Conservation (phyloP, 2,888 invertebrate genomes). For the Bellardia pandia region DNA sequence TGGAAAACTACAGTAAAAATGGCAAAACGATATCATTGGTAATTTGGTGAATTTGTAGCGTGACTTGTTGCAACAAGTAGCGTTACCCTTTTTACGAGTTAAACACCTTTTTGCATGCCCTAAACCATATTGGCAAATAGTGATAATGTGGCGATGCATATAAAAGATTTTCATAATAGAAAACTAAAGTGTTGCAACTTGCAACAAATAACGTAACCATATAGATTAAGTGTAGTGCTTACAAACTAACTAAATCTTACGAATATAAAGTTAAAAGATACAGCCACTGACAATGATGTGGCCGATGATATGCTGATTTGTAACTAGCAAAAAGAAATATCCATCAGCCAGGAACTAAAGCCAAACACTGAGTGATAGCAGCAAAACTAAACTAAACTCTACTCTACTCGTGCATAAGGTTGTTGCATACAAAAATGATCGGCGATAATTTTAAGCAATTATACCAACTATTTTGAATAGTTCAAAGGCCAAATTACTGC, state of each 20-base stretch:
- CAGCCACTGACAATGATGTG: slow-evolving; percentile 49
- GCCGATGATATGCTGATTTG: slow-evolving; percentile 64
- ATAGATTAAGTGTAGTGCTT: slow-evolving; percentile 29
- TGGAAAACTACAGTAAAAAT: slow-evolving; percentile 1
- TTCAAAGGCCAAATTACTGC: slow-evolving; percentile 73
- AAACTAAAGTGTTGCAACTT: slow-evolving; percentile 43
- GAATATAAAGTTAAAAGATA: slow-evolving; percentile 44
- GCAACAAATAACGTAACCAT: slow-evolving; percentile 11
- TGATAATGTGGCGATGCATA: slow-evolving; percentile 69
- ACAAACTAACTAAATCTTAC: slow-evolving; percentile 25
- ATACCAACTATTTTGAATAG: slow-evolving; percentile 73
- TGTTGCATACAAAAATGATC: slow-evolving; percentile 53
- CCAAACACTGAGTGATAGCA: slow-evolving; percentile 52
- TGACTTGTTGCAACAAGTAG: slow-evolving; percentile 70
- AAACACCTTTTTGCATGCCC: slow-evolving; percentile 57
- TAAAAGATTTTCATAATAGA: slow-evolving; percentile 51
- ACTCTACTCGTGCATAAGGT: slow-evolving; percentile 12
- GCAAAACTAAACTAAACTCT: slow-evolving; percentile 21
- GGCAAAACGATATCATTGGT: slow-evolving; percentile 42
- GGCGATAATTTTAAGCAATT: slow-evolving; percentile 71
- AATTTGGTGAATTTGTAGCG: slow-evolving; percentile 61
- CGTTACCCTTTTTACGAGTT: slow-evolving; percentile 51
- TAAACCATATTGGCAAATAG: slow-evolving; percentile 54
- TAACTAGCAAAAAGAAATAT: not conserved
- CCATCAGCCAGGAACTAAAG: not conserved